Conservation (phyloP, 2,113 vertebrate genomes). For the Leptocoma aspasia region DNA sequence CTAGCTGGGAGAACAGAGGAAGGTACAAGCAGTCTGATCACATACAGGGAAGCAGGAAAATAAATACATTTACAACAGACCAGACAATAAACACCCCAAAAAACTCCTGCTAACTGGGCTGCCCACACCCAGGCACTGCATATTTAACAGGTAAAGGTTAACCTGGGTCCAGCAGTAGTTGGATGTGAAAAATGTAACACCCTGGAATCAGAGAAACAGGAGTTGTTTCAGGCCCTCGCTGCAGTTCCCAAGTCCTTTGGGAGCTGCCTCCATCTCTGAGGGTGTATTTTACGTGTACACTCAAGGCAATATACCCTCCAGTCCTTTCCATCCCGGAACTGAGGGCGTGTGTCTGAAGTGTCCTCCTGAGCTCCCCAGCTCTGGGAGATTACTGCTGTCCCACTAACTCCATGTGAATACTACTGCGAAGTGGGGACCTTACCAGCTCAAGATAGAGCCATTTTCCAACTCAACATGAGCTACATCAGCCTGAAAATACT, state of each 20-base stretch:
- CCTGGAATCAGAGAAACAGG: neutral
- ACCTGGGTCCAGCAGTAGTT: neutral
- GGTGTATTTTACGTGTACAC: neutral
- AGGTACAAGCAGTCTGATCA: neutral
- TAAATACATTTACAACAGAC: neutral
- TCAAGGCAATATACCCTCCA: neutral
- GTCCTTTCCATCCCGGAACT: rapidly evolving
- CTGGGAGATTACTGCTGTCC: neutral
- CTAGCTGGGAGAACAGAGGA: neutral
- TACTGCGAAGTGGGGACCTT: rapidly evolving
- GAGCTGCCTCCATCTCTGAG: neutral
- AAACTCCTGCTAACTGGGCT: neutral
- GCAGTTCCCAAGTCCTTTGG: neutral
- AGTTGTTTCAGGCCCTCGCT: rapidly evolving
- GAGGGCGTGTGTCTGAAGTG: rapidly evolving
- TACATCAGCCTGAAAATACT: neutral
- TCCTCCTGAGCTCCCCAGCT: rapidly evolving
- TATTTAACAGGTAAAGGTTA: neutral
- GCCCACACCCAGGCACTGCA: neutral
- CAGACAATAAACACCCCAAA: neutral
- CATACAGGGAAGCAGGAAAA: neutral
- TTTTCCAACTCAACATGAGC: neutral
- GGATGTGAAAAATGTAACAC: rapidly evolving
- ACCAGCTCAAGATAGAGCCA: neutral
- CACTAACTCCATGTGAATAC: neutral